These are phyloP conservation scores for Gasterosteus nipponicus DNA, from an alignment of 2,113 vertebrate genomes.

Conservation along the genomic window DNA sequence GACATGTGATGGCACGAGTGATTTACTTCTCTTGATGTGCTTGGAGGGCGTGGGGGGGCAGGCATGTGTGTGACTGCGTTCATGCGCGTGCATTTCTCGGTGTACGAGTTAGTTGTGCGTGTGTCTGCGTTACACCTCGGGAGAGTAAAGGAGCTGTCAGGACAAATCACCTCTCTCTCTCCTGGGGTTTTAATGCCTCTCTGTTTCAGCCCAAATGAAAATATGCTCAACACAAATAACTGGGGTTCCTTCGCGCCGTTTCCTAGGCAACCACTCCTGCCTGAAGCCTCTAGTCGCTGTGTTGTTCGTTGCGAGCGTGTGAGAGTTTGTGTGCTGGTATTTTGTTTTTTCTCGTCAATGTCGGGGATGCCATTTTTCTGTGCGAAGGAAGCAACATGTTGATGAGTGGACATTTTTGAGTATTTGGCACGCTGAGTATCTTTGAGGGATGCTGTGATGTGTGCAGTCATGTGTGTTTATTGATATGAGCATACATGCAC, in stretches of 20 bases:
- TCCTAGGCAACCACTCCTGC: constrained; percentile 80
- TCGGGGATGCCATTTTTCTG: constrained; percentile 58
- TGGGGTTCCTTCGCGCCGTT: constrained; percentile 78
- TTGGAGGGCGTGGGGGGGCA: neutral
- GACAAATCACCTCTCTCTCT: constrained; percentile 76
- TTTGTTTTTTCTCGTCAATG: constrained; percentile 41
- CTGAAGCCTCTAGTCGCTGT: constrained; percentile 67
- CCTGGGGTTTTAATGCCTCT: constrained; percentile 71
- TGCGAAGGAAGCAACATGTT: constrained; percentile 44
- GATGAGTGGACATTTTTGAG: constrained; percentile 46
- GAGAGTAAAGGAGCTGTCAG: constrained; percentile 78
- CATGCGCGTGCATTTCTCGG: constrained; percentile 37
- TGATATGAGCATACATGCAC: neutral
- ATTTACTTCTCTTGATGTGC: constrained; percentile 63
- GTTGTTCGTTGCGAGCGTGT: constrained; percentile 59
- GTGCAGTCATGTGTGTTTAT: neutral
- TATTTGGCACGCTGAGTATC: neutral
- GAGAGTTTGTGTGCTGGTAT: constrained; percentile 45
- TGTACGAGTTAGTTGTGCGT: constrained; percentile 21
- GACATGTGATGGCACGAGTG: constrained; percentile 60
- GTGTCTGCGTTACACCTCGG: constrained; percentile 67
- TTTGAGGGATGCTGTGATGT: neutral
- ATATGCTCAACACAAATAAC: constrained; percentile 80
- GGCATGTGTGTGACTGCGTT: constrained; percentile 17
- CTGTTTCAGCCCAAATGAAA: constrained; percentile 78